Evolutionary conservation across 1,140 invertebrate genomes (phyloP).

Genomic region (Platyscapa corneri): DNA sequence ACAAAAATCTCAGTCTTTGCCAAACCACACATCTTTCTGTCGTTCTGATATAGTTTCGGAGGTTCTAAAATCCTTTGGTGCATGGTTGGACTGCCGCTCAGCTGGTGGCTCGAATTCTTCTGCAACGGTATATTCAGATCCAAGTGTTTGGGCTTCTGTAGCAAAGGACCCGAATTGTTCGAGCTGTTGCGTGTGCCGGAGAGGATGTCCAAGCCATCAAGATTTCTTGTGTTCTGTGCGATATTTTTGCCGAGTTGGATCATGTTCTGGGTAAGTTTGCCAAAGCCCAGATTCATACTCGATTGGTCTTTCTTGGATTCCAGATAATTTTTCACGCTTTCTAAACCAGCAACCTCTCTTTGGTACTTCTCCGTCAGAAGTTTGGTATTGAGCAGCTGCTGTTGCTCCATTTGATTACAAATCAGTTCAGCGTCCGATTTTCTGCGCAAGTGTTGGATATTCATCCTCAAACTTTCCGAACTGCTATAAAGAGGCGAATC

Average conservation of each 20-base stretch:
- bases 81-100: conserved; percentile 55
- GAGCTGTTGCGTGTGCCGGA: conserved; percentile 54
- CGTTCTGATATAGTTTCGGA: conserved; percentile 69
- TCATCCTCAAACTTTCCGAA: conserved; percentile 61
- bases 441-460: conserved; percentile 59
- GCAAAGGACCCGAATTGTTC: conserved; percentile 52
- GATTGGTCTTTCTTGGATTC: conserved; percentile 67
- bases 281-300: conserved; percentile 62
- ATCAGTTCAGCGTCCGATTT: conserved; percentile 66
- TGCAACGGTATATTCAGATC: conserved; percentile 62
- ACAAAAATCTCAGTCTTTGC: conserved; percentile 54
- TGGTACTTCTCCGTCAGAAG: conserved; percentile 69
- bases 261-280: conserved; percentile 68
- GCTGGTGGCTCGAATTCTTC: conserved; percentile 14
- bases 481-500: conserved; percentile 65
- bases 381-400: conserved; percentile 63
- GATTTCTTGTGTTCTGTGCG: conserved; percentile 62
- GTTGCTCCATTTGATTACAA: conserved; percentile 54
- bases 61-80: conserved; percentile 69
- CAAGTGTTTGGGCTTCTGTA: conserved; percentile 63
- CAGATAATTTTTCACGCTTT: conserved; percentile 70
- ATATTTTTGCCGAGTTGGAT: conserved; percentile 68
- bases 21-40: conserved; percentile 54
- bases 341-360: conserved; percentile 65
- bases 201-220: conserved; percentile 57